Evolutionary conservation across 1,140 invertebrate genomes (phyloP).

Genomic region (Tribolium castaneum): DNA sequence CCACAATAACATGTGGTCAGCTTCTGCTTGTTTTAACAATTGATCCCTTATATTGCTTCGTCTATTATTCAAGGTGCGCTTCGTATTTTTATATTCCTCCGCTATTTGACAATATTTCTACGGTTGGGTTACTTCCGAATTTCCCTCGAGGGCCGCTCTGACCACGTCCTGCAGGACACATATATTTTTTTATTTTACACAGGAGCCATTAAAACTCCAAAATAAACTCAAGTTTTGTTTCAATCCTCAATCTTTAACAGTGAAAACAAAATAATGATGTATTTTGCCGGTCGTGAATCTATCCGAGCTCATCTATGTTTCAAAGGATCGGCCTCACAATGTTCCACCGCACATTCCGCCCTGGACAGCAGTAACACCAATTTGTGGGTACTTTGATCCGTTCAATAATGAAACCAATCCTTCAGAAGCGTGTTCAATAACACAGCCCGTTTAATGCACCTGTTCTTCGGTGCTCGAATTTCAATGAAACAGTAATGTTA

Average conservation of each 20-base stretch:
- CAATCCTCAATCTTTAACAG: too few relatives aligned
- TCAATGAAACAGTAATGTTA: background rate
- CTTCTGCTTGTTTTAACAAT: slow-evolving; percentile 53
- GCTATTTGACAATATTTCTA: slow-evolving; percentile 57
- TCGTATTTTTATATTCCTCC: slow-evolving; percentile 54
- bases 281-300: background rate
- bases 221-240: background rate
- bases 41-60: slow-evolving; percentile 49
- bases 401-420: slow-evolving; percentile 18
- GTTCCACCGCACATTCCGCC: background rate
- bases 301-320: background rate
- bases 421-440: slow-evolving; percentile 15
- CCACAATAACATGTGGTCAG: slow-evolving; percentile 50
- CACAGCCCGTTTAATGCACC: slow-evolving; percentile 13
- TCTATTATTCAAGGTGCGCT: slow-evolving; percentile 51
- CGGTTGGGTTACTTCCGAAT: slow-evolving; percentile 56
- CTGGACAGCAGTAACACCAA: background rate
- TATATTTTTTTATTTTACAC: slow-evolving; percentile 24
- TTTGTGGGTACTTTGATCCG: slow-evolving; percentile 13
- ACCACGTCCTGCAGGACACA: slow-evolving; percentile 15
- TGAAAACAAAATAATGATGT: too few relatives aligned
- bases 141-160: slow-evolving; percentile 49
- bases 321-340: background rate
- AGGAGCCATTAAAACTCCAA: background rate
- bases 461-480: background rate